Evolutionary conservation across 2,113 vertebrate genomes (phyloP).

Genomic region (Spermophilus dauricus): DNA sequence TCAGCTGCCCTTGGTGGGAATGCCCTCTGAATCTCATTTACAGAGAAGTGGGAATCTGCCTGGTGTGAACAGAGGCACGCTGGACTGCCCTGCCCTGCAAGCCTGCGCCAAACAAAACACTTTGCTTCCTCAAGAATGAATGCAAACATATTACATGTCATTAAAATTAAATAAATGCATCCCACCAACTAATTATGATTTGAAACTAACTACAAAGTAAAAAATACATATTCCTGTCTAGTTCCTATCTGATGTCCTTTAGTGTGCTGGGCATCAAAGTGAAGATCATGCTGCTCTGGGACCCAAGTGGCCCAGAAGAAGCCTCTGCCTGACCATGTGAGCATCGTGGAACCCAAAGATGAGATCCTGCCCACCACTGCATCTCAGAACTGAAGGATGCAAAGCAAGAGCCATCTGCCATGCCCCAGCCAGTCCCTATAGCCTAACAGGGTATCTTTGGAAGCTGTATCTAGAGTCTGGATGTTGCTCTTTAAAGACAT

Average conservation of each 20-base stretch:
- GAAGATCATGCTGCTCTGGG: too few relatives aligned
- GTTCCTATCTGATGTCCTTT: too few relatives aligned
- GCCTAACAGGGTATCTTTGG: too few relatives aligned
- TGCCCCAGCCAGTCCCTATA: too few relatives aligned
- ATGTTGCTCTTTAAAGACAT: too few relatives aligned
- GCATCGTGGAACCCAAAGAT: too few relatives aligned
- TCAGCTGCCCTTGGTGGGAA: neutral
- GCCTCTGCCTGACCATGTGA: too few relatives aligned
- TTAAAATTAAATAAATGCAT: neutral
- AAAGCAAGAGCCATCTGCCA: too few relatives aligned
- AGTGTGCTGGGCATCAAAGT: conserved; percentile 91
- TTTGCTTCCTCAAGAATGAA: neutral
- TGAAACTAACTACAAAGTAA: neutral
- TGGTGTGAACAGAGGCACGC: neutral
- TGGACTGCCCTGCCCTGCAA: neutral
- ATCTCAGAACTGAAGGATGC: too few relatives aligned
- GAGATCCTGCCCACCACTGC: too few relatives aligned
- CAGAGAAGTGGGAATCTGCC: neutral
- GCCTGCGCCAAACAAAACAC: neutral
- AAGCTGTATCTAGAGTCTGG: too few relatives aligned
- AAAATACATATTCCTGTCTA: neutral
- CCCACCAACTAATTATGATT: neutral
- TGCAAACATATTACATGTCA: neutral
- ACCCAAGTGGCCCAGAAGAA: too few relatives aligned
- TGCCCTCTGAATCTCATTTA: neutral